These are phyloP conservation scores for Leptoclinus maculatus DNA, from an alignment of 2,797 vertebrate genomes.

Conservation along the genomic window DNA sequence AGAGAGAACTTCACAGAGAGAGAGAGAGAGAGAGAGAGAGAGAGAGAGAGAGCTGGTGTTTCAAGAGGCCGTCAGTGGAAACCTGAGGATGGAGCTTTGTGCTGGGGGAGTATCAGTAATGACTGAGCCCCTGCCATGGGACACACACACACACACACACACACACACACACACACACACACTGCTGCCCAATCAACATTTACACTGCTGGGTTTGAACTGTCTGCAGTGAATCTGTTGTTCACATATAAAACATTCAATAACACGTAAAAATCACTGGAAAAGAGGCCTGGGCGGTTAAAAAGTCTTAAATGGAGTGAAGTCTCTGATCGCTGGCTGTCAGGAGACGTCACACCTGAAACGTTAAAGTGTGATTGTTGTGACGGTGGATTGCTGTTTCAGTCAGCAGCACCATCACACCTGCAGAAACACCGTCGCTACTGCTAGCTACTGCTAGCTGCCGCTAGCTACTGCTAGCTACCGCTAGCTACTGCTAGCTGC, in stretches of 20 bases:
- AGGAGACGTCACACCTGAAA: not conserved
- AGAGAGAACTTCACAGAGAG: constrained; percentile 24
- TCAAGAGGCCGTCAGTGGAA: constrained; percentile 72
- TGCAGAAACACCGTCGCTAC: not conserved
- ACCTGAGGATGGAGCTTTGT: constrained; percentile 78
- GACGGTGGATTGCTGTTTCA: not conserved
- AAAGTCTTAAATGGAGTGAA: not conserved
- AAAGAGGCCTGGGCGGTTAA: not conserved
- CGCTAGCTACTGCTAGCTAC: not conserved
- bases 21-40: constrained; percentile 36
- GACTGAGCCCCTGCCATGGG: constrained; percentile 69
- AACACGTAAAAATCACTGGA: not conserved
- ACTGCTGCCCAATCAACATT: constrained; percentile 4
- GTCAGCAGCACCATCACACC: not conserved
- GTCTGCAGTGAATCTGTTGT: not conserved
- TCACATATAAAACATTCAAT: too few relatives aligned
- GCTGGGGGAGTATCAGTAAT: constrained; percentile 84
- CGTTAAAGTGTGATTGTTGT: not conserved
- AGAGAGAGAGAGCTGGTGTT: constrained; percentile 60
- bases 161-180: constrained; percentile 64
- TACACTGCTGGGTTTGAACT: not conserved
- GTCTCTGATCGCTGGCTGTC: not conserved
- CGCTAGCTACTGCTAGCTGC: not conserved
- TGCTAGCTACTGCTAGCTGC: too few relatives aligned
- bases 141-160: constrained; percentile 64